Evolutionary conservation across 1,140 invertebrate genomes (phyloP), one percentile per base, ranked within the genome.

Genomic region (Diabrotica virgifera): DNA sequence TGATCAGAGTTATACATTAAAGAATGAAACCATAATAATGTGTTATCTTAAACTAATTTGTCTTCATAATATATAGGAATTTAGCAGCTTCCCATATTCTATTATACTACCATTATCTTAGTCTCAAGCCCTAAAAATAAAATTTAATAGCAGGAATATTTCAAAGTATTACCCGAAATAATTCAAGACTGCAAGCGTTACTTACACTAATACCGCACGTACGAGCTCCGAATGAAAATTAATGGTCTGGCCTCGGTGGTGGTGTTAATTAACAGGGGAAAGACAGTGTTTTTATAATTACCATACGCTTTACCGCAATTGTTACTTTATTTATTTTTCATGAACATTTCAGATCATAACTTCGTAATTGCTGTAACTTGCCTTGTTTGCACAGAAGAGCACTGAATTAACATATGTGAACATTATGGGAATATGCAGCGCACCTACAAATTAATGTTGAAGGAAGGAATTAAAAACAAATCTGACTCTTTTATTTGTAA

Each of bases 211-310:
- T 57, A 35, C 55, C 36, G 36, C 55, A 57, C 55, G 36, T 57
- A 57, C 36, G 55, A 57, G 35, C 24, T 35, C 13, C 55, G 14
- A 57, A 57, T 57, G 55, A 37, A 57, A 57, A 57, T 57, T 35
- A 36, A 57, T 57, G 24, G 55, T 12, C 6, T 5, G 36, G 55
- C 10, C 11, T 11, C 36, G 36, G 55, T 46, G 40, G 13, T 37
- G 55, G 9, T 24, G 55, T n/a, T 57, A 57, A 57, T 57, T 57
- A 57, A 57, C 55, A 57, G 24, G 11, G 35, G 11, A 24, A 57
- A 57, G 55, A 57, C 11, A 57, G 14, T 57, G 55, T 57, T 57
- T 57, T 57, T 36, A 57, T 57, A 57, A 57, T 57, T 57, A 37
- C 55, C 11, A 11, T 35, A 11, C 55, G 36, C 24, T 57, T 57